Evolutionary conservation across 2,113 vertebrate genomes (phyloP), one percentile per base, ranked within the genome.

Genomic region (Solenodon paradoxus): DNA sequence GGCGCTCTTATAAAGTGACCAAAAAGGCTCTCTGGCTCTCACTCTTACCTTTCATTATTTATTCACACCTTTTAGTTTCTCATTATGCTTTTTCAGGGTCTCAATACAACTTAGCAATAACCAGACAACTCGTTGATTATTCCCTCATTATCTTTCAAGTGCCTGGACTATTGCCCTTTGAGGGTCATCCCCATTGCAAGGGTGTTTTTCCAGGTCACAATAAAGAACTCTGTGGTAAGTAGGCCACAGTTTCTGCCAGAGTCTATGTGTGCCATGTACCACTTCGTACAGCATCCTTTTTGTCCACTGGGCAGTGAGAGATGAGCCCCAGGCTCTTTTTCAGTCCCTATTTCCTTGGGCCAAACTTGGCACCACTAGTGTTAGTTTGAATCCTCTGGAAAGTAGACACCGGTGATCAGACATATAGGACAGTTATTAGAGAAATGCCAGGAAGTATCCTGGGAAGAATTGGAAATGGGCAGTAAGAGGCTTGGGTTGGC

Each of bases 101-200:
- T 79, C 69, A 47, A 0, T 35, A 42, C 63, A 92, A 38, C 61
- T 87, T 95, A 83, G 24, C 68, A 89, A 80, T 84, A 90, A 55
- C 22, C 24, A 51, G 17, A 5, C 49, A 40, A 17, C 51, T 91
- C 28, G 57, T 24, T 53, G 10, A 64, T 88, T 72, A 20, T 22
- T 78, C 72, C 28, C 40, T 64, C 13, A 2, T 57, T n/a, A 53
- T 35, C 32, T 82, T 82, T 53, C 24, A 49, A 61, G 10, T 28
- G 4, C 53, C 81, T 72, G 72, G 42, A 42, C 57, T 15, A 7
- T 24, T 92, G 8, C 11, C 32, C 24, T 66, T 85, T 40, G 35
- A 68, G 66, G 72, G 42, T 11, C 11, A 17, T 68, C 4, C 30
- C 9, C 1, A 57, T 9, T 24, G 38, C n/a, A n/a, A 90, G 28